Evolutionary conservation across 1,140 invertebrate genomes (phyloP), one percentile per base, ranked within the genome.

Genomic region (Drosophila sproati): DNA sequence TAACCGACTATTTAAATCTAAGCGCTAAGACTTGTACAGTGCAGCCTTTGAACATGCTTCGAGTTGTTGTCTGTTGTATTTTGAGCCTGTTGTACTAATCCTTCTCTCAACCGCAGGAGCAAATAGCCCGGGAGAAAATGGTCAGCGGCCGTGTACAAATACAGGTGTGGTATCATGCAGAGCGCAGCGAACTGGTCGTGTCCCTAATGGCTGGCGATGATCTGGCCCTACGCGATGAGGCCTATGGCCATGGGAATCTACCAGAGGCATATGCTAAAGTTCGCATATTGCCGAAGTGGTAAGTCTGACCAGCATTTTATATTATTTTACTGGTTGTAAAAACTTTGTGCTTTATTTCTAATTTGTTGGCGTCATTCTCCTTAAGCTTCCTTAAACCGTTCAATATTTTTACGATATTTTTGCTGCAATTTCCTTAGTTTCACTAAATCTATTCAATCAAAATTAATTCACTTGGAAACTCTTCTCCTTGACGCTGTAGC

Each of bases 221-320:
- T 92, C 93, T 98, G 70, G 96, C 96, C 41, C 87, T 94, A 0
- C 94, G 97, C 41, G 96, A 97, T 81, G 96, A 97, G 73, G 95
- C 94, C 31, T 93, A 95, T 43, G 96, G 96, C 41, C 96, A 95
- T 88, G 96, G 96, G 5, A 94, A 94, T 60, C 92, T 96, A 45
- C 97, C 96, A 0, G 96, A 97, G 92, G 96, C 97, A 8, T 97
- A 96, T 90, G 96, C 96, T 20, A 96, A 97, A 91, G 95, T 98
- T 69, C 94, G 95, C 35, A 94, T 98, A 31, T 90, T 96, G 48
- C 96, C 96, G 48, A 95, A 96, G 72, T 95, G 95, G 96, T 96
- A 93, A 95, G 95, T 94, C 29, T 8, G 39, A 5, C 2, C 35
- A 20, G 20, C 20, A 20, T 60, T 48, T 51, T 28, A n/a, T 20